Evolutionary conservation across 1,140 invertebrate species (phyloP), one percentile per base, ranked within the genome.

Genomic region (Argopecten irradians): DNA sequence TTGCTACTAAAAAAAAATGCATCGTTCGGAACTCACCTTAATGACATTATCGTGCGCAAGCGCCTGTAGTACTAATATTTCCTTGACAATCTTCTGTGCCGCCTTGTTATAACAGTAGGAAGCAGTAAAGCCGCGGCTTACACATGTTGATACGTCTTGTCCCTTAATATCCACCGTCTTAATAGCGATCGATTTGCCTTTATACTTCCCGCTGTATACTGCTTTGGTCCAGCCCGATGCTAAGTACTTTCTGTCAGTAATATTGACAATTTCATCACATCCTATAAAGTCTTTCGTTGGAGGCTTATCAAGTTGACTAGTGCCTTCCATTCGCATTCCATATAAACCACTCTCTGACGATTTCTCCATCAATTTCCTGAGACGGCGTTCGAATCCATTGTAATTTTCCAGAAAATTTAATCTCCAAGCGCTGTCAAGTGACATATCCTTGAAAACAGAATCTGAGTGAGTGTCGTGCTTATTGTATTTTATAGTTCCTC

Each of bases 161-260:
- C 96, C 96, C 28, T 94, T 93, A 0, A 94, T 87, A 90, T 96
- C 96, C 19, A 96, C 95, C 0, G 94, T 96, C 90, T 96, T 96
- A 14, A 96, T 89, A 1, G 96, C 96, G 1, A 96, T 92, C 1
- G 90, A 83, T 46, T 89, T 87, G 9, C 93, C 94, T 13, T 92
- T 83, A 71, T 94, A 93, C 46, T 84, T 88, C 0, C 93, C 95
- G 22, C 92, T 95, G 91, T 95, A 96, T 11, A 96, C 96, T 16
- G 95, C 94, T 91, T 96, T 96, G 33, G 96, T 96, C 95, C 96
- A 96, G 0, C 96, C 96, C 33, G 94, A 93, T 7, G 94, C 95
- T 16, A 96, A 88, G 87, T 93, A 95, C 1, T 89, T 90, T 86
- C 84, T 88, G 34, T 93, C 91, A 0, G 88, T 89, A 34, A 94